Evolutionary conservation across 1,140 invertebrate species (phyloP), one percentile per base, ranked within the genome.

Genomic region (Trichonephila inaurata): DNA sequence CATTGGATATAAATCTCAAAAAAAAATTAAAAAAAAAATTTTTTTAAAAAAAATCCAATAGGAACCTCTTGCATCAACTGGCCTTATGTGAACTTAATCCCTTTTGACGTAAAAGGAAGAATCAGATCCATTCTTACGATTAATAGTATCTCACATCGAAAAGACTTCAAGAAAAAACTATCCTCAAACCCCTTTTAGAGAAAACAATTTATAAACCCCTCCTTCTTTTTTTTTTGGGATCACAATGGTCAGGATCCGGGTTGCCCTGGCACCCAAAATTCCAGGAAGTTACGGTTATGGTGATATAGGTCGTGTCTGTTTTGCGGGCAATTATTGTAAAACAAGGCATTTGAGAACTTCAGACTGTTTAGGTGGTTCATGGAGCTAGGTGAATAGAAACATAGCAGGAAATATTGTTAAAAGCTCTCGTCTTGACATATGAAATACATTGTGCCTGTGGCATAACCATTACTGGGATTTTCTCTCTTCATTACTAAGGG

Each of bases 321-420:
- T 92, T 83, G 91, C 51, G 64, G 91, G 91, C 91, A 92, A 92
- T 92, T 92, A 92, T 87, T 92, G 91, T 92, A 92, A 92, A 92
- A 92, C 91, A 92, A 66, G 91, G 91, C 91, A 72, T 92, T 92
- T 92, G 91, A 92, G 91, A 92, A 92, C 40, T 92, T 92, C 91
- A 92, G 91, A 60, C 51, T 85, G 61, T 69, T 69, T 69, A 69
- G 66, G 24, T 69, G 66, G 66, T 51, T 85, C 18, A 60, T 28
- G 82, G 14, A 44, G 28, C 40, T n/a, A 58, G 33, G 51, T 12
- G 72, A 14, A 44, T 28, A 81, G 72, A 40, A 77, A 77, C 24
- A 14, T 18, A 61, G 33, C 51, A 24, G 64, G 83, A 92, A 87
- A 92, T 92, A 92, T 92, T 21, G 83, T 64, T 69, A 61, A 86